Evolutionary conservation across 2,797 vertebrate genomes (phyloP).

Genomic region (Tarsius wallacei): DNA sequence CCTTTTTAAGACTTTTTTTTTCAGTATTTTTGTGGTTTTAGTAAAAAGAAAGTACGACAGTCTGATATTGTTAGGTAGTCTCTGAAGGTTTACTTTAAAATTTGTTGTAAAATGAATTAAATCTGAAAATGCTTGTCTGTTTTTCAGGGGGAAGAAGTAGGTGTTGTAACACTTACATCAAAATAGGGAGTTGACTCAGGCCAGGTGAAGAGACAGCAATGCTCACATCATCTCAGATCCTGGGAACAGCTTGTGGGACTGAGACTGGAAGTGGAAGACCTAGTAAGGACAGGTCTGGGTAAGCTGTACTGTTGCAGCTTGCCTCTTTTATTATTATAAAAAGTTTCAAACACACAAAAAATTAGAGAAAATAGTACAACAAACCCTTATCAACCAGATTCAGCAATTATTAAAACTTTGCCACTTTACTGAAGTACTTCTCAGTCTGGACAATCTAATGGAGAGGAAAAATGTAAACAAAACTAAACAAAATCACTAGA

Average conservation of each 20-base stretch:
- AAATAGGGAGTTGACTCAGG: background rate
- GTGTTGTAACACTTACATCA: background rate
- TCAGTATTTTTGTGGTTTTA: slow-evolving; percentile 63
- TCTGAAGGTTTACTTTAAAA: slow-evolving; percentile 54
- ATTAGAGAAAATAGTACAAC: slow-evolving; percentile 25
- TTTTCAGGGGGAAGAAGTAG: slow-evolving; percentile 22
- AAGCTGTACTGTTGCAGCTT: background rate
- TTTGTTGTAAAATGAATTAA: slow-evolving; percentile 38
- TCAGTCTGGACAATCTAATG: slow-evolving; percentile 19
- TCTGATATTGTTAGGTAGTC: background rate
- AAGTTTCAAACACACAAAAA: slow-evolving; percentile 29
- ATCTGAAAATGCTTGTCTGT: slow-evolving; percentile 12
- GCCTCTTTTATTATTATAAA: background rate
- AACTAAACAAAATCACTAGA: background rate
- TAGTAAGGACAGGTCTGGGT: background rate
- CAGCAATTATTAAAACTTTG: slow-evolving; percentile 43
- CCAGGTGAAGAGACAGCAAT: background rate
- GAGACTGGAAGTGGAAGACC: background rate
- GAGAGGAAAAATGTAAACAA: background rate
- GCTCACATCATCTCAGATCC: background rate
- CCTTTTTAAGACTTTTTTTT: slow-evolving; percentile 31
- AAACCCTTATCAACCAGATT: background rate
- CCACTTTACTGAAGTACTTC: background rate
- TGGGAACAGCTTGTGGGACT: background rate
- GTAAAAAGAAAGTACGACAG: slow-evolving; percentile 30